Percentiles rank a stretch among this genome's conserved stretches.
These are phyloP conservation scores for Pollachius pollachius DNA, from an alignment of 2,113 vertebrate genomes.

Conservation along the genomic window DNA sequence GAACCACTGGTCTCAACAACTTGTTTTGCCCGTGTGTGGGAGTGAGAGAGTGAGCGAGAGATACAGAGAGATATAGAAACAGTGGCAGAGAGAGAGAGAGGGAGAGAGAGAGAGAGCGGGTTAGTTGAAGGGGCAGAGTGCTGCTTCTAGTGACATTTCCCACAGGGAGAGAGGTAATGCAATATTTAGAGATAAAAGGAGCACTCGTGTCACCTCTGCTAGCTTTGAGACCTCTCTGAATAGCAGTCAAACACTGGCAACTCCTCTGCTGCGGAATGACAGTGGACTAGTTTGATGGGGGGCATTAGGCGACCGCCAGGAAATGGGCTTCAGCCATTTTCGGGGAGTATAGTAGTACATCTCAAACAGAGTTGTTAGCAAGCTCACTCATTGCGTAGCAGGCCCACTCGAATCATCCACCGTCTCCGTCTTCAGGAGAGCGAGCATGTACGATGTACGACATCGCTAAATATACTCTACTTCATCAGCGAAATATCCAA, in stretches of 20 bases:
- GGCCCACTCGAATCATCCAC: too few species aligned
- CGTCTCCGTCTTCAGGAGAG: too few species aligned
- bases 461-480: too few species aligned
- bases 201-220: conserved; percentile 57
- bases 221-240: conserved; percentile 70
- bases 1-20: too few species aligned
- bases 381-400: too few species aligned
- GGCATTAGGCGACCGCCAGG: conserved; percentile 34
- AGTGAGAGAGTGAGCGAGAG: not conserved
- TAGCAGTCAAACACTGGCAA: conserved; percentile 59
- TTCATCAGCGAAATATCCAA: too few species aligned
- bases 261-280: conserved; percentile 48
- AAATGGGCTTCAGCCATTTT: conserved; percentile 22
- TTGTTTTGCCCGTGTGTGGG: too few species aligned
- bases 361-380: too few species aligned
- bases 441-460: too few species aligned
- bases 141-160: conserved; percentile 41
- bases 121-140: conserved; percentile 43
- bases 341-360: not conserved
- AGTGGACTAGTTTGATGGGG: conserved; percentile 10
- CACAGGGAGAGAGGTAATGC: conserved; percentile 45
- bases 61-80: not conserved
- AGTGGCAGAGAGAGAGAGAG: not conserved
- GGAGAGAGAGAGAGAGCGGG: not conserved
- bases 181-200: conserved; percentile 69